Evolutionary conservation across 1,140 invertebrate genomes (phyloP), one percentile per base, ranked within the genome.

Genomic region (Propsilocerus akamusi): DNA sequence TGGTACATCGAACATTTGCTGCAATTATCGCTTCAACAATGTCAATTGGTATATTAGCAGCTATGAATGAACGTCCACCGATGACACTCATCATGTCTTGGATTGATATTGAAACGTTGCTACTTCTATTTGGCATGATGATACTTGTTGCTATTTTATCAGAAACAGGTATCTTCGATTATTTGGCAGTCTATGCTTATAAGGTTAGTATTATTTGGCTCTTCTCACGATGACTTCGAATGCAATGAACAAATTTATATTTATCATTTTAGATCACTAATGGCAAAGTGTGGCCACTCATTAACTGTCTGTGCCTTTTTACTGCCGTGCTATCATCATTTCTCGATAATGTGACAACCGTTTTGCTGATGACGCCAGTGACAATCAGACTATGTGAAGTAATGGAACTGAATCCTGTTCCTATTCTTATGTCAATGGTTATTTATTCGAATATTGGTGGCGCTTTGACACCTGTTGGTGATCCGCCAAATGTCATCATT

Each of bases 61-160:
- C 72, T 6, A 65, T 80, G 32, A 75, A 83, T 50, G 72, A 79
- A 65, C 68, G 83, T 53, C 85, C 86, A 3, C 73, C 75, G 8
- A 71, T 83, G 51, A 59, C 64, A 1, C 78, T 82, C 58, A 68
- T 91, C 48, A 72, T 89, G 2, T 77, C 77, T 5, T 91, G 87
- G 87, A 74, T 90, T 26, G 85, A 90, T 53, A 71, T 84, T 25
- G 86, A 90, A 59, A 89, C 87, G 0, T 58, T 90, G 11, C 65
- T 84, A 26, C 64, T 91, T 26, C 67, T 91, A 0, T 88, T 90
- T 63, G 81, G 83, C 5, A 91, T 91, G 87, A 91, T 91, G 87
- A 73, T 86, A 8, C 64, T 90, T 2, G 86, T 91, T 0, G 80
- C 81, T 0, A 78, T 90, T 47, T 68, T 91, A 6, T 79, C 82